Conservation (phyloP, 2,888 invertebrate genomes). For the Eupithecia centaureata region DNA sequence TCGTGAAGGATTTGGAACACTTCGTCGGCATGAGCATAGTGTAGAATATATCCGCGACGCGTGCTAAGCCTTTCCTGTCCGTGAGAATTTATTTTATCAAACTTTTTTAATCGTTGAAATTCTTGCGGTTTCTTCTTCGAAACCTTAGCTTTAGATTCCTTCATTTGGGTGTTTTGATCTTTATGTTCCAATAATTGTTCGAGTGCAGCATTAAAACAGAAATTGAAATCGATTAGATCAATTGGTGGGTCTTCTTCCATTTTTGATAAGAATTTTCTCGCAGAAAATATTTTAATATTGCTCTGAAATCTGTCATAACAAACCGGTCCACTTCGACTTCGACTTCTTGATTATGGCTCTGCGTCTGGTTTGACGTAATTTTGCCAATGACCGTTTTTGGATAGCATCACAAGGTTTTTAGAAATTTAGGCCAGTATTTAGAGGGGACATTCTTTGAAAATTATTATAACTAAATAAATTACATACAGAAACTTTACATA, state of each 20-base stretch:
- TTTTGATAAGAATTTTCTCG: neutral
- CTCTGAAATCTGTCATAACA: neutral
- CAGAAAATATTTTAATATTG: neutral
- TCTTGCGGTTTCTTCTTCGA: conserved; percentile 5
- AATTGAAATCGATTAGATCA: neutral
- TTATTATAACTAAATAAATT: too few species aligned
- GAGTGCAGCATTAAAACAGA: neutral
- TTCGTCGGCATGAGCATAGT: conserved; percentile 7
- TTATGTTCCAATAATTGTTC: neutral
- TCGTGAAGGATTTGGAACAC: conserved; percentile 6
- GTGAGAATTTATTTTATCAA: neutral
- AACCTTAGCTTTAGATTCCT: neutral
- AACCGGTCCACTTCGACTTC: neutral
- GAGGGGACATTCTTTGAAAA: too few species aligned
- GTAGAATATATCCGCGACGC: neutral
- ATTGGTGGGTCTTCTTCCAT: neutral
- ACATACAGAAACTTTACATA: too few species aligned
- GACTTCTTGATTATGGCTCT: too few species aligned
- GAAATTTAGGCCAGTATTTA: too few species aligned
- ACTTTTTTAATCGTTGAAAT: conserved; percentile 7
- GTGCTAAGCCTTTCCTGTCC: conserved; percentile 7
- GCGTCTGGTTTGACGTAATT: too few species aligned
- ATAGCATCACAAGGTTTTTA: too few species aligned
- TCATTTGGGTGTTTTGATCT: neutral
- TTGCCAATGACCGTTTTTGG: too few species aligned